Conservation (phyloP, 2,888 invertebrate species). For the Pachymerium ferrugineum region DNA sequence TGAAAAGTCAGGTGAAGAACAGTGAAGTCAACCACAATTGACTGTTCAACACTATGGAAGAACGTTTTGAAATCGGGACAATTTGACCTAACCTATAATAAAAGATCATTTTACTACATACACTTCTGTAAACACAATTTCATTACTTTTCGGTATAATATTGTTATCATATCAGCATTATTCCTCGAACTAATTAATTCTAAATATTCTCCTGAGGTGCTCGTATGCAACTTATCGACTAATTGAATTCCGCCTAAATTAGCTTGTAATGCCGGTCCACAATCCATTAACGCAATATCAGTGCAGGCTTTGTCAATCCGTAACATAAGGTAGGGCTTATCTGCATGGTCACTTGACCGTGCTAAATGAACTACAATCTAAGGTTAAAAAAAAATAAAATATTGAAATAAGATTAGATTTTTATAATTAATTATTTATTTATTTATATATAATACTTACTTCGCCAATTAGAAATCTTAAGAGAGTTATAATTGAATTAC, state of each 20-base stretch:
- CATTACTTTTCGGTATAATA: slow-evolving; percentile 68
- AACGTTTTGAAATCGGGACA: slow-evolving; percentile 76
- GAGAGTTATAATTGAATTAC: slow-evolving; percentile 65
- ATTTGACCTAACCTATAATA: slow-evolving; percentile 63
- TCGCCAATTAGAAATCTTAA: slow-evolving; percentile 67
- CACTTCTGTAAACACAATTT: background rate
- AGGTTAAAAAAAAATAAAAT: background rate
- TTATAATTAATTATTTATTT: background rate
- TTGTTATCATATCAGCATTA: slow-evolving; percentile 59
- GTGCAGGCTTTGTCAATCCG: slow-evolving; percentile 61
- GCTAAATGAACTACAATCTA: slow-evolving; percentile 63
- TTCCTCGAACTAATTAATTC: slow-evolving; percentile 53
- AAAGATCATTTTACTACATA: no score
- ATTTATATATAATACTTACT: slow-evolving; percentile 44
- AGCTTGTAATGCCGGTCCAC: slow-evolving; percentile 70
- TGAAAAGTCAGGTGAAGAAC: slow-evolving; percentile 62
- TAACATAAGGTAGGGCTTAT: slow-evolving; percentile 68
- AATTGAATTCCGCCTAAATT: slow-evolving; percentile 60
- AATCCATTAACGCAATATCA: slow-evolving; percentile 70
- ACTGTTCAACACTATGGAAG: slow-evolving; percentile 74
- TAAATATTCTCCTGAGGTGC: slow-evolving; percentile 66
- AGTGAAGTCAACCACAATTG: slow-evolving; percentile 64
- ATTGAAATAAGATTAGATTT: background rate
- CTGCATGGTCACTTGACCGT: slow-evolving; percentile 59
- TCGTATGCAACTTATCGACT: slow-evolving; percentile 70